Conservation (phyloP, 2,113 vertebrate genomes). For the Barnardius zonarius region DNA sequence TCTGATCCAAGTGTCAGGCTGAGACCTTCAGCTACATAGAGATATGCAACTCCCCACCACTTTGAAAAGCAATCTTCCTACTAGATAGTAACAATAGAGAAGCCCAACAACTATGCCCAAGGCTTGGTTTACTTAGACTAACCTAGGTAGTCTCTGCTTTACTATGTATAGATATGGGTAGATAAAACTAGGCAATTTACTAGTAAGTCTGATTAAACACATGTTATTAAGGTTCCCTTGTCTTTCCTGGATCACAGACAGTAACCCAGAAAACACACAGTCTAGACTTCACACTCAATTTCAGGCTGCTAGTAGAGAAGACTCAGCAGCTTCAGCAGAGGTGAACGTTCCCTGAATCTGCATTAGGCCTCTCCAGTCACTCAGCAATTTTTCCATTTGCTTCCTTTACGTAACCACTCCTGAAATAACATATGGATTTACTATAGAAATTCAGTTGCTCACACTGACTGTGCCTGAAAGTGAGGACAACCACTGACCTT, state of each 20-base stretch:
- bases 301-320: background rate
- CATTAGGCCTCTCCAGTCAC: background rate
- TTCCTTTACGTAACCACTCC: background rate
- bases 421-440: conserved; percentile 17
- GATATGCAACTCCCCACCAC: background rate
- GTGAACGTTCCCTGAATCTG: background rate
- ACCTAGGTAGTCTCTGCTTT: background rate
- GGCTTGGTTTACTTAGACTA: background rate
- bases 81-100: accelerated
- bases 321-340: background rate
- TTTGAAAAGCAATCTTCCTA: background rate
- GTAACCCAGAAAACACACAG: background rate
- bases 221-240: background rate
- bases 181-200: background rate
- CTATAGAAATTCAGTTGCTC: background rate
- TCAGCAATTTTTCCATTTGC: background rate
- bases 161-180: background rate
- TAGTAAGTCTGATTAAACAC: background rate
- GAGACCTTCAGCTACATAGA: accelerated
- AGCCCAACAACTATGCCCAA: background rate
- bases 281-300: background rate
- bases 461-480: background rate
- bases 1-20: background rate
- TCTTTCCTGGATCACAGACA: background rate
- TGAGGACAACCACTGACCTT: background rate